Base-by-base conservation (phyloP, 2,113 vertebrate species). In the Notothenia rossii region DNA sequence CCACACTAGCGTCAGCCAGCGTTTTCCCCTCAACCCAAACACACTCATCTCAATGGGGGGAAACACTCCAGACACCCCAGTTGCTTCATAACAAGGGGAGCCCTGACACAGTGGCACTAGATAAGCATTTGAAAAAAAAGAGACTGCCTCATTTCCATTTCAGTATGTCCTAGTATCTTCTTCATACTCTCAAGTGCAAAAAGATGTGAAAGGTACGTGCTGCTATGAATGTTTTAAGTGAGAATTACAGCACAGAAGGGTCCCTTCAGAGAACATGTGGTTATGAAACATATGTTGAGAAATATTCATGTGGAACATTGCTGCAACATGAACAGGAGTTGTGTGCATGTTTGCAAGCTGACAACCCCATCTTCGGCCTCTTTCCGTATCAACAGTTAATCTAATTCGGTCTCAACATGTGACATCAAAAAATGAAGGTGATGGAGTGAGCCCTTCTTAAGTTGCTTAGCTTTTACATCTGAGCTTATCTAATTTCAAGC, bases 21-120 rank as follows among this genome's bases (percentile, higher is more conserved):
- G 74, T 82, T 86, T 83, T 65, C 18, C 72, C 87, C 84, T 87
- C 86, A 89, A 83, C 86, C 85, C 79, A 83, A 84, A 89, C 84
- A 91, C 78, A 93, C 90, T 90, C 82, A 59, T 92, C 85, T 85
- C 82, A 64, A 71, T 65, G 85, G 84, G 83, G 84, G 87, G 20
- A 83, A 86, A 91, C 81, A 87, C 85, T 89, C 77, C 72, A 91
- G 82, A 77, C 77, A 58, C 80, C 83, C 82, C 77, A 59, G 79
- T 82, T 72, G 74, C 86, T 58, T 56, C 72, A 53, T 73, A 82
- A 83, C 74, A 53, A 40, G 86, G 86, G 80, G 76, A 73, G 85
- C 50, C 50, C 65, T 75, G 87, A 88, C 69, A 84, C 55, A 54
- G 83, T 72, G 74, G 72, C 75, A 64, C 75, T 10, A 61, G 75